Evolutionary conservation across 2,797 vertebrate genomes (phyloP), one percentile per base, ranked within the genome.

Genomic region (Cyclopterus lumpus): DNA sequence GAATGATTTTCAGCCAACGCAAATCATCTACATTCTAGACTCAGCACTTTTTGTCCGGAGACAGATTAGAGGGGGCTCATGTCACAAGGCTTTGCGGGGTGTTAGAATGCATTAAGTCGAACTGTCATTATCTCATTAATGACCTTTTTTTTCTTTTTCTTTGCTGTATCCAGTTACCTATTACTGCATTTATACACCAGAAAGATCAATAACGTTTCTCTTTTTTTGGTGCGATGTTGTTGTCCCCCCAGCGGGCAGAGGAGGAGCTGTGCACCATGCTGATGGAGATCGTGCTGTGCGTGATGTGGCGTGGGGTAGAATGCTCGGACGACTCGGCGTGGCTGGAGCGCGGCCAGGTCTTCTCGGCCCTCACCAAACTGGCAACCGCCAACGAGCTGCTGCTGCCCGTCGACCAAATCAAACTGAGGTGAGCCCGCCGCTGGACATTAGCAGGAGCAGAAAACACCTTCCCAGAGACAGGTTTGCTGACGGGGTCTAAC

Each of bases 241-340:
- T 28, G 2, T 4, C 26, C 82, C 44, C 61, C 71, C 74, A 99
- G 98, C 95, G 94, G 30, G 91, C 93, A 15, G 97, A 98, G 79
- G 97, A 97, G 80, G 97, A 99, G 64, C 95, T 99, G 76, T 71
- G 95, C 67, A 94, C 91, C 62, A 94, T 98, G 92, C 92, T 99
- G 80, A 93, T 96, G 86, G 95, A 96, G 91, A 96, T 97, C 30
- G 83, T 99, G 59, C 93, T 96, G 70, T 96, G 93, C 70, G 81
- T 99, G 75, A 97, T 98, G 96, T 98, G 96, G 96, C 96, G 96
- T n/a, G 98, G 98, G 8, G 93, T 99, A 6, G 96, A 97, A 73
- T 97, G 95, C 10, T 98, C 96, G 0, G 98, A 99, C 46, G 96
- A 97, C 34, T 85, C 88, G 0, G 95, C 97, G 22, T 99, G 98